phyloP scores from a whole-genome alignment of 2,888 invertebrate genomes.

The Neoaliturus tenellus region DNA sequence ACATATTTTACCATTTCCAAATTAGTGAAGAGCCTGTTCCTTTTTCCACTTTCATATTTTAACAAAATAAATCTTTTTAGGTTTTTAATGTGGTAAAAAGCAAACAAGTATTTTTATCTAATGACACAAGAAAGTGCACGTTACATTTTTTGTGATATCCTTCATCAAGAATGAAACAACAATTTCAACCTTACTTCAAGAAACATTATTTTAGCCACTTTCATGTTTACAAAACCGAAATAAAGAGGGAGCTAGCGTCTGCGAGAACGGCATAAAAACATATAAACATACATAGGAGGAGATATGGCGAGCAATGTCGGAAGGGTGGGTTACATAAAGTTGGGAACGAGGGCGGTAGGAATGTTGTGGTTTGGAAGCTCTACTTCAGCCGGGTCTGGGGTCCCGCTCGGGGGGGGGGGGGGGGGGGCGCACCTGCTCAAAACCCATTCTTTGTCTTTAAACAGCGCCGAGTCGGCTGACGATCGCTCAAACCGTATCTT shows the following conservation, averaged over 20 bases:
- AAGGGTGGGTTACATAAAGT: background rate
- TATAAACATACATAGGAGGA: background rate
- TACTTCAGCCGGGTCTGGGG: background rate
- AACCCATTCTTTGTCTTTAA: constrained; percentile 24
- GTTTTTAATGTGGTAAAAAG: too few relatives aligned
- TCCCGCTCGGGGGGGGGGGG: background rate
- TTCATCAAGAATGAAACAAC: too few relatives aligned
- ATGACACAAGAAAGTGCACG: too few relatives aligned
- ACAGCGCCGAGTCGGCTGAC: background rate
- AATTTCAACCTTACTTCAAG: too few relatives aligned
- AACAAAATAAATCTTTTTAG: too few relatives aligned
- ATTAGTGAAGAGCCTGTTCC: too few relatives aligned
- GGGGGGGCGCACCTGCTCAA: background rate
- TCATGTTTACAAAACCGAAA: too few relatives aligned
- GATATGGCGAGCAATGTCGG: background rate
- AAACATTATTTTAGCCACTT: too few relatives aligned
- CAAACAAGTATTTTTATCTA: too few relatives aligned
- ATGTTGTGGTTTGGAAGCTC: constrained; percentile 21
- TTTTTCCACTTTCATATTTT: too few relatives aligned
- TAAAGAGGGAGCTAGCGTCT: background rate
- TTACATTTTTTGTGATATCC: too few relatives aligned
- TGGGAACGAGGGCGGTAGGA: background rate
- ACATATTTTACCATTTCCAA: too few relatives aligned
- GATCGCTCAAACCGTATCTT: constrained; percentile 5
- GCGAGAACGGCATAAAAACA: constrained; percentile 4